phyloP scores from a whole-genome alignment of 2,797 vertebrate species.

The Peromyscus attwateri region DNA sequence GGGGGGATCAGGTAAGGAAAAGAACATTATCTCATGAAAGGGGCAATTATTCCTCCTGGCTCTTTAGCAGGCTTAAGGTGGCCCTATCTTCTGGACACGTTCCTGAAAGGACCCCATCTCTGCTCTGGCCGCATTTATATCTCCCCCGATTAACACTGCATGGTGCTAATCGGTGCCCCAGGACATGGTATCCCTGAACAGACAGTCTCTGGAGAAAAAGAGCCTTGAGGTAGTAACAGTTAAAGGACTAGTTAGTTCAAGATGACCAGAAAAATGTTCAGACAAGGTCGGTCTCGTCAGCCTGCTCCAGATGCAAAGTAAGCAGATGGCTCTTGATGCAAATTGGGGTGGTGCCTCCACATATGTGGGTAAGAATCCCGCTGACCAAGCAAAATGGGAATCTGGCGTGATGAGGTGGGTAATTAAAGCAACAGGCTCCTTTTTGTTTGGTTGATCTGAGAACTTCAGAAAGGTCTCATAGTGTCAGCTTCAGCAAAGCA shows the following conservation, averaged over 20 bases:
- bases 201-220: conserved; percentile 48
- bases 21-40: background rate
- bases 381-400: background rate
- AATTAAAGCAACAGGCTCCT: conserved; percentile 19
- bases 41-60: background rate
- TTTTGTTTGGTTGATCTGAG: conserved; percentile 27
- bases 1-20: background rate
- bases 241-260: conserved; percentile 54
- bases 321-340: conserved; percentile 31
- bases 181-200: conserved; percentile 18
- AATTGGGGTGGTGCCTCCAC: background rate
- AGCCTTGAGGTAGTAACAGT: background rate
- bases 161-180: conserved; percentile 8
- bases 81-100: background rate
- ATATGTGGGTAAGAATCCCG: background rate
- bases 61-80: background rate
- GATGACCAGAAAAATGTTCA: conserved; percentile 52
- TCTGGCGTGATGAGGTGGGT: background rate
- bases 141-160: background rate
- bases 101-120: background rate
- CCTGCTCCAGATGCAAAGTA: background rate
- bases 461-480: conserved; percentile 38
- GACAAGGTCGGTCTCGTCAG: background rate
- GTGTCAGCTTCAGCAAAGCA: background rate
- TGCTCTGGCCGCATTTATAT: background rate